phyloP scores from a whole-genome alignment of 1,140 invertebrate genomes.

The Prorops nasuta region DNA sequence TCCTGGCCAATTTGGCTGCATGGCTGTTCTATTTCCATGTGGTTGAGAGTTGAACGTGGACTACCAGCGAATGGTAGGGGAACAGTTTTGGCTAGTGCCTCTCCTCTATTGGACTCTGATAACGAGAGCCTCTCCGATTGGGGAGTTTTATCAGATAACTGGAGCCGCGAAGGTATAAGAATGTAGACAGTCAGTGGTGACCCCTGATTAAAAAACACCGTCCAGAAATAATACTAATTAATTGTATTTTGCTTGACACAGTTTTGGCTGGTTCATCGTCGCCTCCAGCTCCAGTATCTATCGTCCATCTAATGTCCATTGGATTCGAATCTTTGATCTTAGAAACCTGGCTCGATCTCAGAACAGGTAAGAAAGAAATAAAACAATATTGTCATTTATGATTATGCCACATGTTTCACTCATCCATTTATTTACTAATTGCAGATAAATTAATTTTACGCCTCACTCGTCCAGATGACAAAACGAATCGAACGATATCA shows the following conservation, averaged over 20 bases:
- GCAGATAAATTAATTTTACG: conserved; percentile 58
- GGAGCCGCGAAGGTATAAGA: conserved; percentile 52
- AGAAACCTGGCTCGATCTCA: conserved; percentile 57
- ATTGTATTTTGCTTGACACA: conserved; percentile 19
- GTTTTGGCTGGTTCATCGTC: conserved; percentile 43
- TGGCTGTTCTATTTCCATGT: conserved; percentile 62
- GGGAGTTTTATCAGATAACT: conserved; percentile 52
- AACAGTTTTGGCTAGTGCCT: conserved; percentile 18
- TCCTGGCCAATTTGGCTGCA: conserved; percentile 63
- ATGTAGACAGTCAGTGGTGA: background rate
- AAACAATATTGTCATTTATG: background rate
- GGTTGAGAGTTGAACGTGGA: conserved; percentile 55
- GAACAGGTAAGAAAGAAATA: conserved; percentile 42
- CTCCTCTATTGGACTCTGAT: conserved; percentile 34
- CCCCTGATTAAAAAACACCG: no score
- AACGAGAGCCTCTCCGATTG: conserved; percentile 52
- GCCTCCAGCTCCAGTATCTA: conserved; percentile 45
- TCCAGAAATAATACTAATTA: conserved; percentile 4
- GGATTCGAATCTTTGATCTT: conserved; percentile 59
- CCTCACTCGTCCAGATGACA: conserved; percentile 59
- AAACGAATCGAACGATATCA: conserved; percentile 57
- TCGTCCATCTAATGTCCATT: conserved; percentile 59
- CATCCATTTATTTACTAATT: conserved; percentile 15
- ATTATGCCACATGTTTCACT: no score
- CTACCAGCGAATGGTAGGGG: conserved; percentile 22